Base-by-base conservation (phyloP, 2,888 invertebrate genomes). In the Diplazon laetatorius region DNA sequence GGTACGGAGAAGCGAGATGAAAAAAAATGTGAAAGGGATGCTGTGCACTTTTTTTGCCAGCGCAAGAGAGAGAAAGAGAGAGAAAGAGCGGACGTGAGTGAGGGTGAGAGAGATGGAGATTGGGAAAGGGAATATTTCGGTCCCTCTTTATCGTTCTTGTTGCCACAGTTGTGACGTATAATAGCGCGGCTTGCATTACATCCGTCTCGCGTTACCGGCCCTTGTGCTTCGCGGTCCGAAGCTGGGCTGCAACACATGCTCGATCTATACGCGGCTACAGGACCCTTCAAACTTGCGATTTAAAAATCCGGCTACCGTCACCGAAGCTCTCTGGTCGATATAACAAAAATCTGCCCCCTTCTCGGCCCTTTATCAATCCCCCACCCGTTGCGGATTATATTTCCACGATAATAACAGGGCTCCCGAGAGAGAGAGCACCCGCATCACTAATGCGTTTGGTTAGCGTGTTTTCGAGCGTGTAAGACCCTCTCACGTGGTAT, bases 171-270 rank as follows among this genome's bases (percentile, higher is more conserved):
- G 83, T 86, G 84, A 83, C 86, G 88, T 88, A 89, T 90, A 89
- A 90, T 89, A 87, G 85, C 88, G 82, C 85, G 89, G 88, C 88
- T 90, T 89, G 89, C 89, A 84, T 90, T 90, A 90, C 89, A 89
- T 89, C 89, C 89, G 88, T 89, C 88, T 90, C 87, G 85, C 81
- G 84, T 90, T 89, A 89, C 88, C 60, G 71, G 60, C 66, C 76
- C 76, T 70, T 65, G 59, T 70, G 70, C 69, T 63, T 6, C 37
- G 68, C 50, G 30, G 18, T n/a, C n/a, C 46, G 20, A 25, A 71
- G 50, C 48, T 22, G 20, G 42, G 5, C 10, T n/a, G 50, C 37
- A 75, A 52, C 75, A 75, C 62, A 75, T 69, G 75, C 75, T 70
- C 46, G 10, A 16, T 9, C 37, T n/a, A n/a, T n/a, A n/a, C n/a